Conservation (phyloP, 1,140 invertebrate species). For the Nymphalis io region DNA sequence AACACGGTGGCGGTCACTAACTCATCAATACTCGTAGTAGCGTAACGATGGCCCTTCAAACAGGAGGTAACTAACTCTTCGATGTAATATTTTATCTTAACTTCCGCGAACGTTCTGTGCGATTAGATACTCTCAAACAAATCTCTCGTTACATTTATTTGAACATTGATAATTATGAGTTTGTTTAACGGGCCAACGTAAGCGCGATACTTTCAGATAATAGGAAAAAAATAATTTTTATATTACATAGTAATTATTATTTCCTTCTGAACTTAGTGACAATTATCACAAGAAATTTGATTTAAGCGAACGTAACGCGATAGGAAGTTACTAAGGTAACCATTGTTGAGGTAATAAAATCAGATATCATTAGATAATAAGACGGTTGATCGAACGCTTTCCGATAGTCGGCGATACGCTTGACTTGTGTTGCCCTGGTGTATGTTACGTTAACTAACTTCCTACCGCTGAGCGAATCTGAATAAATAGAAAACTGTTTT, state of each 20-base stretch:
- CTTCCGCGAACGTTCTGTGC: neutral
- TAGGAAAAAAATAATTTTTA: neutral
- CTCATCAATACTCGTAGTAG: neutral
- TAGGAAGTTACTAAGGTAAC: slow-evolving; percentile 33
- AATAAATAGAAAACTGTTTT: slow-evolving; percentile 3
- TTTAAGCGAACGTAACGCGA: slow-evolving; percentile 12
- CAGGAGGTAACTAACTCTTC: neutral
- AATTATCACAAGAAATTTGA: slow-evolving; percentile 1
- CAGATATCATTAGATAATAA: slow-evolving; percentile 32
- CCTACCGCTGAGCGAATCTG: slow-evolving; percentile 23
- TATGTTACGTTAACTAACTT: slow-evolving; percentile 30
- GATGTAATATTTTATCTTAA: neutral
- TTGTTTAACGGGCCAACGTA: neutral
- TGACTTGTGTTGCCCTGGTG: slow-evolving; percentile 35
- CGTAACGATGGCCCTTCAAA: neutral
- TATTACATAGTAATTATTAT: neutral
- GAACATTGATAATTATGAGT: neutral
- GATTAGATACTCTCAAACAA: slow-evolving; percentile 3
- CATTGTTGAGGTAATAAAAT: slow-evolving; percentile 18
- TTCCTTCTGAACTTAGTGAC: neutral
- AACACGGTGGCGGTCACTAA: slow-evolving; percentile 1
- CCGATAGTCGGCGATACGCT: slow-evolving; percentile 26
- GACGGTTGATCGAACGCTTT: slow-evolving; percentile 33
- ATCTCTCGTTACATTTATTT: neutral
- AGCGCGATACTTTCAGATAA: neutral